Evolutionary conservation across 2,888 invertebrate genomes (phyloP).

Genomic region (Lasioglossum marginatum): DNA sequence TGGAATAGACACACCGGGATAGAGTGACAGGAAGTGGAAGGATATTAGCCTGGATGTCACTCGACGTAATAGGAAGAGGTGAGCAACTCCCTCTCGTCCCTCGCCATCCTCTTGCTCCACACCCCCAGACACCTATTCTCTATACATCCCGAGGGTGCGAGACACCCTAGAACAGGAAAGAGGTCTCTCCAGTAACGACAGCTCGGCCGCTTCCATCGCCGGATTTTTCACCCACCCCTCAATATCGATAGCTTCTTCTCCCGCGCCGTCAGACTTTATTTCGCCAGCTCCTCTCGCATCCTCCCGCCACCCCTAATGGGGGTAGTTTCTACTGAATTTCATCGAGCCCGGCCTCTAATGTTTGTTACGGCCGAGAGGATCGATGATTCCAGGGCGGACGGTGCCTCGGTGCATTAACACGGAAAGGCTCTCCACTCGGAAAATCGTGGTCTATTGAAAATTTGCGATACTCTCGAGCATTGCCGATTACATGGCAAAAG

Average conservation of each 20-base stretch:
- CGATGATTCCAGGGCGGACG: not conserved
- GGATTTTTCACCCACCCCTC: conserved; percentile 50
- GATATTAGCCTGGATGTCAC: conserved; percentile 81
- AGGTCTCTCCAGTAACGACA: conserved; percentile 56
- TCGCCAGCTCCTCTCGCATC: not conserved
- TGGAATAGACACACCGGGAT: conserved; percentile 69
- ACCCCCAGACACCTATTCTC: conserved; percentile 28
- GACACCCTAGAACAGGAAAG: conserved; percentile 58
- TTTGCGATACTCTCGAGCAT: not conserved
- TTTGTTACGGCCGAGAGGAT: not conserved
- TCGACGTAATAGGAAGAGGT: conserved; percentile 72
- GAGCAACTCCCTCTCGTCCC: conserved; percentile 36
- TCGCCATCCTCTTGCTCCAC: not conserved
- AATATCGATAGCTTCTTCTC: conserved; percentile 52
- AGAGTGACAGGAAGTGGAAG: conserved; percentile 79
- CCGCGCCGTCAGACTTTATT: conserved; percentile 14
- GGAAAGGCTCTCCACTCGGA: conserved; percentile 4
- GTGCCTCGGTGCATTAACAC: not conserved
- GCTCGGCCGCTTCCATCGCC: conserved; percentile 47
- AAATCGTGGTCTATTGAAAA: conserved; percentile 2
- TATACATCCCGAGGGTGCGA: conserved; percentile 62
- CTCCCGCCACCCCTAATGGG: not conserved
- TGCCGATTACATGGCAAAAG: not conserved
- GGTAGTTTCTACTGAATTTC: conserved; percentile 14
- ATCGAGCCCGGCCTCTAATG: not conserved